Base-by-base conservation (phyloP, 2,113 vertebrate genomes). In the Stigmatopora argus region DNA sequence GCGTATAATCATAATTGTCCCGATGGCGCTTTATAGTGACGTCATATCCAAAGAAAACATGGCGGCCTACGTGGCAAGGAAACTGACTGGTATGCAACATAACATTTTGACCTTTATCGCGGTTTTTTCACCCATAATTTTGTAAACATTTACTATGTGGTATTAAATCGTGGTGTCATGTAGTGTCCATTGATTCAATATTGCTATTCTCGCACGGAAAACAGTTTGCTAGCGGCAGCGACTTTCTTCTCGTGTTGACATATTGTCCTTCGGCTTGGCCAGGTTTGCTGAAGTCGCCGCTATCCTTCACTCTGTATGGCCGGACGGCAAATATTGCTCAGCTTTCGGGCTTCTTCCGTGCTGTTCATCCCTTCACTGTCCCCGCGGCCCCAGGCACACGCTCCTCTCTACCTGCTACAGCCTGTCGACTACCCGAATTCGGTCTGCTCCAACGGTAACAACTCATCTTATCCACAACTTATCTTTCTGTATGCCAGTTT, bases 251-350 rank as follows among this genome's bases (percentile, higher is more conserved):
- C 46, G 9, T 31, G 41, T 49, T 49, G 8, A 34, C 47, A 7
- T 26, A 19, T 46, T 62, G 60, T n/a, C 10, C n/a, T 62, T 38
- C 65, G 5, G 21, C 59, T 38, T 65, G 5, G 21, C 11, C 77
- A 90, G 90, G 83, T 18, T 34, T 90, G 62, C 64, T 91, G 64
- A 85, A 88, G 76, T 56, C 53, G 23, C 86, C 88, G 7, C 74
- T 91, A 17, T 67, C 81, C 2, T 60, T 58, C 15, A 59, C 80
- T 3, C 21, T 80, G 6, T 57, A 72, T 4, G 58, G 74, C 26
- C 78, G 67, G 35, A 67, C 86, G 13, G 47, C 70, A 0, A 69
- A 62, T 15, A 13, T 77, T 3, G 70, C 77, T 66, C 75, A 56
- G 19, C 46, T 88, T 6, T 85, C 84, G 45, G 67, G 63, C 67